Conservation (phyloP, 2,113 vertebrate genomes). For the Equus przewalskii region DNA sequence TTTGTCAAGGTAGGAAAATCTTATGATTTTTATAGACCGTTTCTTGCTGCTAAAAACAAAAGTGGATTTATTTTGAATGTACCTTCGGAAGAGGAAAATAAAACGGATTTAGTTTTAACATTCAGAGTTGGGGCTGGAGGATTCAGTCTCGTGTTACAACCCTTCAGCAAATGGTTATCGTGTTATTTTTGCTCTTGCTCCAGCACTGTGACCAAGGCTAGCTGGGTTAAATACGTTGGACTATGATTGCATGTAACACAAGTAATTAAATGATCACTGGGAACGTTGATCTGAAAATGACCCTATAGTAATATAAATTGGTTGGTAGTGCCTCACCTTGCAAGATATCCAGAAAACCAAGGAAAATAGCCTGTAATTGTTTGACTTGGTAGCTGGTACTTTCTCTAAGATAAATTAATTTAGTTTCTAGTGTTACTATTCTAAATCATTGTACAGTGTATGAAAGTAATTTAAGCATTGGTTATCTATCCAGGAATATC, state of each 20-base stretch:
- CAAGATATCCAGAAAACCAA: conserved; percentile 16
- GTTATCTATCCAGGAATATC: not conserved
- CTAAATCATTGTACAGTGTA: not conserved
- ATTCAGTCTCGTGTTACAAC: not conserved
- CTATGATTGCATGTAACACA: not conserved
- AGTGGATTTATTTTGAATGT: conserved; percentile 23
- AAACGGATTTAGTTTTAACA: not conserved
- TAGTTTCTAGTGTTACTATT: not conserved
- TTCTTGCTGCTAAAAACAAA: conserved; percentile 42
- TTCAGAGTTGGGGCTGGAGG: not conserved
- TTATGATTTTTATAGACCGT: conserved; percentile 27
- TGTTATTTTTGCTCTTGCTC: not conserved
- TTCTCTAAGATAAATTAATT: conserved; percentile 27
- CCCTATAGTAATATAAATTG: not conserved
- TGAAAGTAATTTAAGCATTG: not conserved
- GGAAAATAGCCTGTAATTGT: not conserved
- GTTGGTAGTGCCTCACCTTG: not conserved
- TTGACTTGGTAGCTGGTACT: not conserved
- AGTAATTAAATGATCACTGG: not conserved
- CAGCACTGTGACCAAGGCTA: not conserved
- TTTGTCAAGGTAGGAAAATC: conserved; percentile 96
- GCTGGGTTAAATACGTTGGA: not conserved
- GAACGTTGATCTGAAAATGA: not conserved
- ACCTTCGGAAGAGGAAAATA: conserved; percentile 20
- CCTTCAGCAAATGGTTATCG: not conserved